Evolutionary conservation across 1,140 invertebrate genomes (phyloP).

Genomic region (Carposina sasakii): DNA sequence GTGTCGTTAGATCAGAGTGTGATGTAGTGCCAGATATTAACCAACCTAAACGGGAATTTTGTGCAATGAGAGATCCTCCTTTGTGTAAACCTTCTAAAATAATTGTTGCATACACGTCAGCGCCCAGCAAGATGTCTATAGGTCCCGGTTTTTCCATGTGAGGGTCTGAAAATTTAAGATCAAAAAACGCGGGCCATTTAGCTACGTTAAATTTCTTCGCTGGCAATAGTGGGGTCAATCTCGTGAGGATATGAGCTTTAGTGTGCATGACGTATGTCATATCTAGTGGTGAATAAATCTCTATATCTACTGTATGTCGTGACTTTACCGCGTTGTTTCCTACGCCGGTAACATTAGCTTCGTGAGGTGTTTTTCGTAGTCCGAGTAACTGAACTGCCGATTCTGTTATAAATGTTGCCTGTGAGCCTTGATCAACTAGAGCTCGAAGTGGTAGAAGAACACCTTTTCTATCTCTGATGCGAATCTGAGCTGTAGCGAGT

Average conservation of each 20-base stretch:
- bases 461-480: conserved; percentile 8
- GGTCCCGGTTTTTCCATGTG: conserved; percentile 19
- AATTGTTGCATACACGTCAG: conserved; percentile 21
- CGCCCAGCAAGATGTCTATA: conserved; percentile 27
- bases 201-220: conserved; percentile 7
- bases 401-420: conserved; percentile 18
- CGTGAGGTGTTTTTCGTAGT: conserved; percentile 12
- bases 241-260: conserved; percentile 20
- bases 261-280: neutral
- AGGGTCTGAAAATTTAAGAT: conserved; percentile 23
- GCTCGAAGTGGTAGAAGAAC: conserved; percentile 9
- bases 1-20: neutral
- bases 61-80: conserved; percentile 5
- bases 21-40: conserved; percentile 17
- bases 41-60: conserved; percentile 14
- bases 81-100: conserved; percentile 21
- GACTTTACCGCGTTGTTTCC: conserved; percentile 17
- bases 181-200: conserved; percentile 7
- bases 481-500: conserved; percentile 17
- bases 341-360: conserved; percentile 21
- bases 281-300: conserved; percentile 6
- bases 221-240: conserved; percentile 22
- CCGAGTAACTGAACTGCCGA: conserved; percentile 11
- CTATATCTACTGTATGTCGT: conserved; percentile 16
- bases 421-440: conserved; percentile 22